Conservation (phyloP, 2,113 vertebrate species). For the Alexandromys fortis region DNA sequence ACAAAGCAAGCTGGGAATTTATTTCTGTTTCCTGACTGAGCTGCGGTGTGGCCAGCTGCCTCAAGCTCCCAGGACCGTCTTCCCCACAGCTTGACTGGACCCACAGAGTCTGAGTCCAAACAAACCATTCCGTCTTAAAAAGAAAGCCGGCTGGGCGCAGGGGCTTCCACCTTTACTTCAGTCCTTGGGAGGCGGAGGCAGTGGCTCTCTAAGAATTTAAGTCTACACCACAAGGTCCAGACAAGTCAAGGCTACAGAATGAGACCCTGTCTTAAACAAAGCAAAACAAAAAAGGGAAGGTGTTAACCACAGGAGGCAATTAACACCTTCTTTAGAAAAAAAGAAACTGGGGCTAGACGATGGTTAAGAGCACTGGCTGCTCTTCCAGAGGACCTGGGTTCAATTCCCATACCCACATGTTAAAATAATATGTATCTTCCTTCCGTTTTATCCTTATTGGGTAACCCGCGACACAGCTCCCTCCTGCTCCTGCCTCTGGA, state of each 20-base stretch:
- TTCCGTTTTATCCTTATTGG: background rate
- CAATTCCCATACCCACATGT: no score
- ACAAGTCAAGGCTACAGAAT: background rate
- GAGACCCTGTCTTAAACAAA: background rate
- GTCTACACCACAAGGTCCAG: background rate
- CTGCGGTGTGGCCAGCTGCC: no score
- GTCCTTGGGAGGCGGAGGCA: background rate
- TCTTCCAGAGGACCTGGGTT: no score
- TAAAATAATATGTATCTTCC: no score
- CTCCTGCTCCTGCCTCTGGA: background rate
- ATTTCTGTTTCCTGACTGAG: background rate
- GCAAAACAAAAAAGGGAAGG: background rate
- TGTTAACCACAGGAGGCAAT: background rate
- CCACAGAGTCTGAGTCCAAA: background rate
- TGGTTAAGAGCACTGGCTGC: background rate
- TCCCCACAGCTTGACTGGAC: background rate
- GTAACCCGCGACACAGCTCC: background rate
- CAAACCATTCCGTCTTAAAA: background rate
- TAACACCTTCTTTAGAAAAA: no score
- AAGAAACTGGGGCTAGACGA: background rate
- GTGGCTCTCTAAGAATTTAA: background rate
- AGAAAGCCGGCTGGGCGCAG: background rate
- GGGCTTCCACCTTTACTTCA: background rate
- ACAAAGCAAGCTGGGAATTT: background rate
- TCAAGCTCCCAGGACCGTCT: background rate